phyloP scores from a whole-genome alignment of 2,888 invertebrate genomes.

The Perizoma affinitatum region DNA sequence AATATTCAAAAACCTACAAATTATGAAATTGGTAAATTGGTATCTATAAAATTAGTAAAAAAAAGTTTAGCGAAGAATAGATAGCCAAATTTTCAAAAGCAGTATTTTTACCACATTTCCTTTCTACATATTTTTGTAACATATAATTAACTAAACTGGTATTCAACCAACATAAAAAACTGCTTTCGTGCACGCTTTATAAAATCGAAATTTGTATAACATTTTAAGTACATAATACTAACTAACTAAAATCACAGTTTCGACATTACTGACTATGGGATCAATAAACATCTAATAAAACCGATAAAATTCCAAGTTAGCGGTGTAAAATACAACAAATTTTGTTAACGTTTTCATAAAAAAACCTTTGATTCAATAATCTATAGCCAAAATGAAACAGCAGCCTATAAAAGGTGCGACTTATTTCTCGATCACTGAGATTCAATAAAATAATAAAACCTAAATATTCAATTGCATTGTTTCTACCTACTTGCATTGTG shows the following conservation, averaged over 20 bases:
- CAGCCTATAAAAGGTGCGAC: conserved; percentile 9
- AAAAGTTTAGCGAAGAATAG: no score
- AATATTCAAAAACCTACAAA: background rate
- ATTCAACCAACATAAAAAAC: background rate
- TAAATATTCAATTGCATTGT: conserved; percentile 20
- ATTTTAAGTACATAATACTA: conserved; percentile 32
- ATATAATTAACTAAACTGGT: background rate
- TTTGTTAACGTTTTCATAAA: background rate
- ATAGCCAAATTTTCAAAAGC: no score
- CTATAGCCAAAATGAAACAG: conserved; percentile 23
- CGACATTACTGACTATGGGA: conserved; percentile 37
- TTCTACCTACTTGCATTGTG: conserved; percentile 16
- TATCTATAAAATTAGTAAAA: no score
- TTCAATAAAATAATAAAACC: conserved; percentile 19
- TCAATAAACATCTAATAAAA: conserved; percentile 34
- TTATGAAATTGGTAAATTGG: no score
- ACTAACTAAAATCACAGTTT: conserved; percentile 51
- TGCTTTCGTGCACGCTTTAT: conserved; percentile 5
- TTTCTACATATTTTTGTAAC: background rate
- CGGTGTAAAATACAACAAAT: conserved; percentile 1
- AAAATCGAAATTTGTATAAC: conserved; percentile 30
- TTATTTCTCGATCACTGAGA: conserved; percentile 25
- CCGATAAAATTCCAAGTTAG: conserved; percentile 21
- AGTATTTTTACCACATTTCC: no score
- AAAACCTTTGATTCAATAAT: conserved; percentile 8